A percentile compares a stretch with the other conserved stretches of the same genome.
phyloP scores from a whole-genome alignment of 1,140 invertebrate species.

The Oncopeltus fasciatus region DNA sequence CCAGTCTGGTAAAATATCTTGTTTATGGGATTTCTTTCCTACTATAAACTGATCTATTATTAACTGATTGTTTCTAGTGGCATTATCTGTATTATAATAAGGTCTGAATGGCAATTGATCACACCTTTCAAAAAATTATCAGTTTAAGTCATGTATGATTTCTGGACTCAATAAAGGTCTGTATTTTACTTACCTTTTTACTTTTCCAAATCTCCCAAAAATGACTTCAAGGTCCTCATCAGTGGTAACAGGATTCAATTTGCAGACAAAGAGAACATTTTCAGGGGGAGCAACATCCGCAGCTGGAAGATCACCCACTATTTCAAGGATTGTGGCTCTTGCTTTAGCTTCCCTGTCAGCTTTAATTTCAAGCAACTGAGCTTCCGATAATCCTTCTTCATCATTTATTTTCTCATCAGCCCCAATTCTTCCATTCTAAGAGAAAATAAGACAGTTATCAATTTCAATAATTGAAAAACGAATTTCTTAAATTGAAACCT shows the following conservation, averaged over 20 bases:
- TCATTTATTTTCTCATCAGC: slow-evolving; percentile 93
- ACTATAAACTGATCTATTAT: too few relatives aligned
- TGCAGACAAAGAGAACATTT: slow-evolving; percentile 98
- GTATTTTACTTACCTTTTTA: slow-evolving; percentile 55
- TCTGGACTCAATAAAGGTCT: too few relatives aligned
- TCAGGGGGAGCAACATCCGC: slow-evolving; percentile 95
- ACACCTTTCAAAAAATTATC: too few relatives aligned
- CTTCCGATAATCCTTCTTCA: slow-evolving; percentile 60
- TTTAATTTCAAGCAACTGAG: slow-evolving; percentile 77
- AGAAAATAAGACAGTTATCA: slow-evolving; percentile 15
- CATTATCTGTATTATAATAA: too few relatives aligned
- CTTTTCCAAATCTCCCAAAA: slow-evolving; percentile 91
- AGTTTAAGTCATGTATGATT: too few relatives aligned
- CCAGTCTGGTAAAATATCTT: too few relatives aligned
- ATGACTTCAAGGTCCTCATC: slow-evolving; percentile 97
- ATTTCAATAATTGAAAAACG: background rate
- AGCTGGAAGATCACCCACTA: slow-evolving; percentile 94
- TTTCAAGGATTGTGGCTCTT: slow-evolving; percentile 92
- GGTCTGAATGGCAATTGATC: too few relatives aligned
- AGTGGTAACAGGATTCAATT: slow-evolving; percentile 97
- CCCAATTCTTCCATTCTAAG: slow-evolving; percentile 74
- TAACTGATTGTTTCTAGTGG: too few relatives aligned
- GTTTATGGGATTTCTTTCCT: too few relatives aligned
- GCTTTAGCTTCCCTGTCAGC: slow-evolving; percentile 89
- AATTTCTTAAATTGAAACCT: background rate